A percentile compares a stretch with the other conserved stretches of the same genome.
phyloP scores from a whole-genome alignment of 2,797 vertebrate genomes.

The Eulemur coronatus region DNA sequence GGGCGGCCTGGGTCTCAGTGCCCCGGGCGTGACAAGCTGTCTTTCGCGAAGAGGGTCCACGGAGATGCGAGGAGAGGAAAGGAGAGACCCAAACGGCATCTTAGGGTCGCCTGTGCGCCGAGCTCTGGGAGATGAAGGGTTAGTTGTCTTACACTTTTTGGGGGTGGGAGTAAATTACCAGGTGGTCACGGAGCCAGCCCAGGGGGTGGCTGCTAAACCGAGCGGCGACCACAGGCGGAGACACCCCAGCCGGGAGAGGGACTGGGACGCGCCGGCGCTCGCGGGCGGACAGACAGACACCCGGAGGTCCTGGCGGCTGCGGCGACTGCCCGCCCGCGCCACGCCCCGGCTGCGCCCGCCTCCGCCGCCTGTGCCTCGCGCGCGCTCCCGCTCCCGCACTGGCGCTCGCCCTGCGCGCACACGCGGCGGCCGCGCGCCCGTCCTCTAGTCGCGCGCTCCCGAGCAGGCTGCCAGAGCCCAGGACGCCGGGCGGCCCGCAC shows the following conservation, averaged over 20 bases:
- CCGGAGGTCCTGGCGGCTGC: not conserved
- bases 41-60: not conserved
- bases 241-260: not conserved
- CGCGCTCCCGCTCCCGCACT: not conserved
- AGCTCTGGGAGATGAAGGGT: not conserved
- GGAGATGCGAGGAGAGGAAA: not conserved
- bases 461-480: not conserved
- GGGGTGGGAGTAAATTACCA: slow-evolving; percentile 38
- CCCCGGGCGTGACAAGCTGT: not conserved
- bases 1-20: not conserved
- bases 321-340: not conserved
- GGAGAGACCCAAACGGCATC: not conserved
- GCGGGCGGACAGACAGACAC: not conserved
- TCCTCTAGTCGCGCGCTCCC: not conserved
- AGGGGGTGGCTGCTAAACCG: slow-evolving; percentile 39
- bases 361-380: not conserved
- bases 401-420: not conserved
- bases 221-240: not conserved
- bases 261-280: not conserved
- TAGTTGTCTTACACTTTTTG: not conserved
- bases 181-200: not conserved
- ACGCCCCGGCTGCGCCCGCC: not conserved
- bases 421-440: not conserved
- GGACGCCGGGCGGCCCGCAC: not conserved
- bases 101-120: not conserved